A percentile compares a stretch with the other conserved stretches of the same genome.
Conservation (phyloP, 2,888 invertebrate species). For the Nomada hirtipes region DNA sequence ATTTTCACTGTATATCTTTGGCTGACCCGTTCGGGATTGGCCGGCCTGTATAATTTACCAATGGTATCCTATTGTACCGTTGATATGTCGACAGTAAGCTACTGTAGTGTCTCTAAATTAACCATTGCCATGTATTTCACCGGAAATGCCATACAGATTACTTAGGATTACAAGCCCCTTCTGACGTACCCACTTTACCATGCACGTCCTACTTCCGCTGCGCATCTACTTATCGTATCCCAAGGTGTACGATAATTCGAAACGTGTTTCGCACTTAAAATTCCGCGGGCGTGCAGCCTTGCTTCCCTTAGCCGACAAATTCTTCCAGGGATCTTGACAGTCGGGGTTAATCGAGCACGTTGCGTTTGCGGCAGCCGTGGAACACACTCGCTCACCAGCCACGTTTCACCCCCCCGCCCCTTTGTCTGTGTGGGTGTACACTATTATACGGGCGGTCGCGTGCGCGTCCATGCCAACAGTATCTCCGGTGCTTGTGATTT, state of each 20-base stretch:
- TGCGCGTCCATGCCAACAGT: slow-evolving; percentile 19
- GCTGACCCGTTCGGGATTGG: too few relatives aligned
- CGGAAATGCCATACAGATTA: slow-evolving; percentile 7
- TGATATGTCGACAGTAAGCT: neutral
- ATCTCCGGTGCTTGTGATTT: slow-evolving; percentile 66
- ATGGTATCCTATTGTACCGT: too few relatives aligned
- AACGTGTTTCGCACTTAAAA: neutral
- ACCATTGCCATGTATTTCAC: slow-evolving; percentile 3
- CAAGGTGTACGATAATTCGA: neutral
- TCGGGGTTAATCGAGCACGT: slow-evolving; percentile 76
- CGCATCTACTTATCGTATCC: neutral
- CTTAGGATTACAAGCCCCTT: neutral
- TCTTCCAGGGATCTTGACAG: slow-evolving; percentile 14
- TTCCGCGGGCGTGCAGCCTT: neutral
- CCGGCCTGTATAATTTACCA: too few relatives aligned
- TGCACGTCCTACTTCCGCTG: neutral
- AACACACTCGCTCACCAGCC: slow-evolving; percentile 10
- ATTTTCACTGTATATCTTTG: too few relatives aligned
- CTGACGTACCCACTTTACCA: neutral
- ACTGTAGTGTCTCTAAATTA: slow-evolving; percentile 9
- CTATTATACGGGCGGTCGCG: slow-evolving; percentile 24
- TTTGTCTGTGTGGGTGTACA: slow-evolving; percentile 24
- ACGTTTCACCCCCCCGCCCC: slow-evolving; percentile 29
- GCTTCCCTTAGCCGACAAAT: slow-evolving; percentile 3
- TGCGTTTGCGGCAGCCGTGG: slow-evolving; percentile 59